Evolutionary conservation across 2,797 vertebrate genomes (phyloP), one percentile per base, ranked within the genome.

Genomic region (Cuculus canorus): DNA sequence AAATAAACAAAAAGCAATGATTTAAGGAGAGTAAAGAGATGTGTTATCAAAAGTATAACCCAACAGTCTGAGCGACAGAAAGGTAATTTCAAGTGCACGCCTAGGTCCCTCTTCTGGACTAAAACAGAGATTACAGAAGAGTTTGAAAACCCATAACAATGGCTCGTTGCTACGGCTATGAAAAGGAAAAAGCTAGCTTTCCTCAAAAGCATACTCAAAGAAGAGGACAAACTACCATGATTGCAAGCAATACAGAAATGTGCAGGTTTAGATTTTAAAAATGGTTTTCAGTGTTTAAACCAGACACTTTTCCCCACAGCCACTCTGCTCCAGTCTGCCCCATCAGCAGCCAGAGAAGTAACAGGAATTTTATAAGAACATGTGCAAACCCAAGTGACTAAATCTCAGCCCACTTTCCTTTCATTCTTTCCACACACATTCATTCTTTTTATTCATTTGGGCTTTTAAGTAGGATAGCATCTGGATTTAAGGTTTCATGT

Each of bases 1-100:
- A 79, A 90, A 75, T 54, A 56, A 88, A 92, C 72, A 61, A 95
- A 88, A 92, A 86, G 33, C 59, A 91, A 7, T 16, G 59, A 82
- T 63, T 59, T 47, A 41, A 21, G 14, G 43, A 73, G 12, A 77
- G 12, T 45, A 68, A 30, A 63, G 66, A 78, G 41, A 39, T 39
- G 8, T 11, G 21, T 30, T 61, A 61, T 33, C 65, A 82, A 47
- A 88, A 28, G 32, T 88, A 35, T 15, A 37, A 66, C 60, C 33
- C 82, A 71, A 43, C 6, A 27, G 23, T 43, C 64, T 87, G 68
- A 47, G 3, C 64, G 82, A 78, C 57, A 30, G 54, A 18, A 91
- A 86, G 45, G 79, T 86, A 45, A 57, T 53, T 80, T 64, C 39
- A 59, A 92, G n/a, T 13, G 57, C 69, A 37, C 66, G 35, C 16